Conservation (phyloP, 1,140 invertebrate genomes). For the Drosophila setifemur region DNA sequence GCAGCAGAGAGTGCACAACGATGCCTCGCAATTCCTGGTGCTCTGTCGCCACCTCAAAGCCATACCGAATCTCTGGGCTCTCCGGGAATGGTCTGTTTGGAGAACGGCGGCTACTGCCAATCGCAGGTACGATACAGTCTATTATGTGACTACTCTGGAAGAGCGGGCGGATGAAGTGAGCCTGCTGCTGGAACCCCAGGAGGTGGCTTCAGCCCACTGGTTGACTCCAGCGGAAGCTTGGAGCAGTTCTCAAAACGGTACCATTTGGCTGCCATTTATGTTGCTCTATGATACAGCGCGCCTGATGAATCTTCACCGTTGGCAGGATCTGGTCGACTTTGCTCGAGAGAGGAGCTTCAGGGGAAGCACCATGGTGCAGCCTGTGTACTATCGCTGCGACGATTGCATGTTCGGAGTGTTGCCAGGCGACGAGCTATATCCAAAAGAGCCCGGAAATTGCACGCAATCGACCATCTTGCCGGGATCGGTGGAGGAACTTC, state of each 20-base stretch:
- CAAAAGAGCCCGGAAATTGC: conserved; percentile 45
- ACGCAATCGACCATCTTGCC: conserved; percentile 38
- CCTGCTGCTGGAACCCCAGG: conserved; percentile 55
- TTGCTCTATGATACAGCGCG: conserved; percentile 83
- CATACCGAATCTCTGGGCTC: conserved; percentile 91
- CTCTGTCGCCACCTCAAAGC: conserved; percentile 88
- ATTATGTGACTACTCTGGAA: conserved; percentile 88
- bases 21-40: conserved; percentile 88
- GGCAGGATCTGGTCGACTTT: conserved; percentile 80
- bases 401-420: conserved; percentile 74
- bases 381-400: conserved; percentile 82
- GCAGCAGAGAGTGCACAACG: conserved; percentile 84
- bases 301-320: conserved; percentile 81
- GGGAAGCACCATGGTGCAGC: conserved; percentile 82
- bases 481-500: conserved; percentile 32
- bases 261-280: conserved; percentile 86
- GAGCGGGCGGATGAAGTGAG: conserved; percentile 12
- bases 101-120: conserved; percentile 86
- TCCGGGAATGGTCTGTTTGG: conserved; percentile 94
- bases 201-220: conserved; percentile 57
- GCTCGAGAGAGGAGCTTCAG: conserved; percentile 45
- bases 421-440: conserved; percentile 82
- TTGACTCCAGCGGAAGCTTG: conserved; percentile 49
- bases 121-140: conserved; percentile 89
- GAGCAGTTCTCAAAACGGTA: conserved; percentile 85